A percentile compares a stretch with the other conserved stretches of the same genome.
phyloP scores from a whole-genome alignment of 2,113 vertebrate genomes.

The Dasyornis broadbenti region DNA sequence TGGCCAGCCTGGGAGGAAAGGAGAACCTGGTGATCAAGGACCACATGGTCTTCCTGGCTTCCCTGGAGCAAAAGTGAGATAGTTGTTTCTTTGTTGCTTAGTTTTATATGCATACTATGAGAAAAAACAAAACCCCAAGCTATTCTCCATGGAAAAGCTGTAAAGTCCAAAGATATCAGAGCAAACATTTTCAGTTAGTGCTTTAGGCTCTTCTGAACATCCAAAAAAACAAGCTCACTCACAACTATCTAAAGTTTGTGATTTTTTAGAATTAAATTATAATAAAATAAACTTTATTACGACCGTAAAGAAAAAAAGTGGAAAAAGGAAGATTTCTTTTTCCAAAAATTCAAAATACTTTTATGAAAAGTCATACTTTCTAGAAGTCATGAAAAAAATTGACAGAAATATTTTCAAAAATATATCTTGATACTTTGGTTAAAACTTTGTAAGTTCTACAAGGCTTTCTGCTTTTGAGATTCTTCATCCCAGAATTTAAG shows the following conservation, averaged over 20 bases:
- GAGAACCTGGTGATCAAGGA: conserved; percentile 74
- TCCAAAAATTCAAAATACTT: not conserved
- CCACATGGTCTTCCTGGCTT: conserved; percentile 76
- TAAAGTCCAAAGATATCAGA: not conserved
- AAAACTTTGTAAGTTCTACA: not conserved
- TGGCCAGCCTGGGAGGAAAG: conserved; percentile 68
- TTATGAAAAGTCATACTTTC: not conserved
- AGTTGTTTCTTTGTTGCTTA: not conserved
- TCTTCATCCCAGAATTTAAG: not conserved
- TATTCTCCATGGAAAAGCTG: not conserved
- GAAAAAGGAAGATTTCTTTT: not conserved
- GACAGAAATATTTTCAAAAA: not conserved
- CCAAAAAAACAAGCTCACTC: not conserved
- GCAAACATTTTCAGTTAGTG: not conserved
- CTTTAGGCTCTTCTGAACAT: not conserved
- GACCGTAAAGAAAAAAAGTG: not conserved
- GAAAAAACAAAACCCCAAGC: not conserved
- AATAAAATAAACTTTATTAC: not conserved
- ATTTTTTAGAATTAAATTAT: not conserved
- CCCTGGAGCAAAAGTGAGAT: conserved; percentile 73
- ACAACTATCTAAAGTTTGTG: not conserved
- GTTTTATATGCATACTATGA: not conserved
- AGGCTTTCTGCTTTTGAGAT: not conserved
- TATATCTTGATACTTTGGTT: not conserved
- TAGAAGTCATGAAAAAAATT: not conserved